Percentiles rank a stretch among this genome's conserved stretches.
These are phyloP conservation scores for Merluccius polli DNA, from an alignment of 2,797 vertebrate genomes.

Conservation along the genomic window DNA sequence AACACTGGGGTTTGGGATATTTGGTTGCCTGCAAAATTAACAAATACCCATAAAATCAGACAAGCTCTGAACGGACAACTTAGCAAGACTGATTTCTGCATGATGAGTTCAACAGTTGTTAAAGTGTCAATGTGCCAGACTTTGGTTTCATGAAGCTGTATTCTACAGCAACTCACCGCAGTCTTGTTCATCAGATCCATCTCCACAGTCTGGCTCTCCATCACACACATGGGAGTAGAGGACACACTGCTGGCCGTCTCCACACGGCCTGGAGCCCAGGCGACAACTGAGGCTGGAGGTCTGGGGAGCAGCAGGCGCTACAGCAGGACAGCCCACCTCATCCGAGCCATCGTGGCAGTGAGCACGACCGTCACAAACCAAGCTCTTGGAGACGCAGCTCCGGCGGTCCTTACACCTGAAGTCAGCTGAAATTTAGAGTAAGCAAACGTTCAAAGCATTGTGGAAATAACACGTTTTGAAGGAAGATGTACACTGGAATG, in stretches of 20 bases:
- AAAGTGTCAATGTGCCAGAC: constrained; percentile 54
- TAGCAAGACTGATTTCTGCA: constrained; percentile 44
- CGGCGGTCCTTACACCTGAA: constrained; percentile 62
- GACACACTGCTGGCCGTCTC: constrained; percentile 71
- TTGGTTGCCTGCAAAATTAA: neutral
- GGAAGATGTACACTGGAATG: neutral
- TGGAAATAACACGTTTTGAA: neutral
- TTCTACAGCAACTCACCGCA: constrained; percentile 56
- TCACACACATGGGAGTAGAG: constrained; percentile 76
- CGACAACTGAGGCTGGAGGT: constrained; percentile 46
- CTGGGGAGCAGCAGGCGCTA: neutral
- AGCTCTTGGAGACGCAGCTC: constrained; percentile 56
- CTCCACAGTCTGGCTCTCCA: constrained; percentile 78
- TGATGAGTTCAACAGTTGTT: neutral
- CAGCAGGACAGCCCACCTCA: constrained; percentile 38
- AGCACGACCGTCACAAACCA: constrained; percentile 65
- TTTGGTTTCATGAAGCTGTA: constrained; percentile 39
- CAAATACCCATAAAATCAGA: neutral
- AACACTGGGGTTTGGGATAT: neutral
- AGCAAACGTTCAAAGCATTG: neutral
- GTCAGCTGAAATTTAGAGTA: constrained; percentile 38
- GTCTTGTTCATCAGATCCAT: constrained; percentile 80
- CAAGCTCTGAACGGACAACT: neutral
- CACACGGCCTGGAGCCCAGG: constrained; percentile 63
- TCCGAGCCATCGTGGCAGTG: constrained; percentile 64